Evolutionary conservation across 2,888 invertebrate genomes (phyloP), one percentile per base, ranked within the genome.

Genomic region (Cataglyphis rosenhaueri): DNA sequence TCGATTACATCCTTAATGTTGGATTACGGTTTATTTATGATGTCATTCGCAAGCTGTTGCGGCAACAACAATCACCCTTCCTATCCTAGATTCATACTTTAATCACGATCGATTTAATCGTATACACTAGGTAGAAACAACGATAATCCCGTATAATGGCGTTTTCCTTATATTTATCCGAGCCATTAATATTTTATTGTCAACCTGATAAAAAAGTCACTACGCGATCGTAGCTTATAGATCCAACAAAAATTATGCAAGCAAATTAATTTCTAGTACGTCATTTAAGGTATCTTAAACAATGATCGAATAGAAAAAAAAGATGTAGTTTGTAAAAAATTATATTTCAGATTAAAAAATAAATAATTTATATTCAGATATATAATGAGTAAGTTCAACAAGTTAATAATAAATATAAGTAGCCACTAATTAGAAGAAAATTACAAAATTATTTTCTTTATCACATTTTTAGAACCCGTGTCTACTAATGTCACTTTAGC

Each of bases 11-110:
- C 29, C 48, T 82, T 76, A 82, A 82, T 25, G 82, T 78, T 29
- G 48, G 66, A 62, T 82, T 78, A 82, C 57, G 52, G 82, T 61
- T 82, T 82, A 82, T 82, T 82, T 82, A 78, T 41, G 82, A 66
- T 52, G 68, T 82, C 66, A 82, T 76, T 76, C 66, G 59, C 75
- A 66, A 68, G n/a, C 76, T 68, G 38, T 82, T 66, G 68, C 29
- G 65, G 76, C 48, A 65, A 82, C 65, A 44, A 66, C 66, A 66
- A 76, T 62, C 74, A 55, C 59, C 41, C 10, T 21, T 12, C 29
- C 29, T 29, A 5, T 61, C 12, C 48, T 48, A 41, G 25, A 74
- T 64, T 52, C 12, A 64, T 81, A 55, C 5, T 6, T 18, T 29
- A 38, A 52, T 29, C 15, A 21, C 74, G 41, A 48, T 81, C 62